Percentiles rank a stretch among this genome's conserved stretches.
Conservation (phyloP, 2,113 vertebrate species). For the Callionymus lyra region DNA sequence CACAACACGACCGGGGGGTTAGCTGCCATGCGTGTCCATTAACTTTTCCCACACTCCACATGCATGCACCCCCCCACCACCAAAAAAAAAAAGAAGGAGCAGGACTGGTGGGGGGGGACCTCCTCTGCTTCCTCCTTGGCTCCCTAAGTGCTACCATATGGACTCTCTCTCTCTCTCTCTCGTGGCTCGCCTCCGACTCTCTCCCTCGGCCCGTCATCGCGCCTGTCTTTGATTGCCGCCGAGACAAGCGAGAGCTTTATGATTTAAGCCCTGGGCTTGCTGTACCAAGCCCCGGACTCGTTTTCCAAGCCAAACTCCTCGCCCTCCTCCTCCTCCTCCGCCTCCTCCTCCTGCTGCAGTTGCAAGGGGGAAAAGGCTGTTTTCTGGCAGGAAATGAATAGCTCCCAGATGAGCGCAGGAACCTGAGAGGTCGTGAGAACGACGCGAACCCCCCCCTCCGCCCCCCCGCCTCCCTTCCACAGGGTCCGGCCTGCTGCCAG, state of each 20-base stretch:
- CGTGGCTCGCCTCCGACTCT: constrained; percentile 32
- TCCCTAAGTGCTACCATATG: constrained; percentile 93
- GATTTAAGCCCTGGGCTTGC: constrained; percentile 80
- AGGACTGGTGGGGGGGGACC: constrained; percentile 36
- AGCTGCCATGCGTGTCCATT: constrained; percentile 86
- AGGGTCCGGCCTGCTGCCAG: constrained; percentile 85
- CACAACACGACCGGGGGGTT: constrained; percentile 71
- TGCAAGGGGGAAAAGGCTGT: constrained; percentile 84
- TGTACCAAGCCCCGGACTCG: constrained; percentile 79
- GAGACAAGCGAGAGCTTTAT: constrained; percentile 78
- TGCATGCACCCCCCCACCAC: constrained; percentile 55
- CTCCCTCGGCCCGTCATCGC: constrained; percentile 50
- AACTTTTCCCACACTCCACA: constrained; percentile 88
- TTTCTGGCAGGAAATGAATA: constrained; percentile 99
- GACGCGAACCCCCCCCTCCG: constrained; percentile 87
- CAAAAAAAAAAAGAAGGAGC: constrained; percentile 27
- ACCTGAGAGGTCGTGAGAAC: constrained; percentile 98
- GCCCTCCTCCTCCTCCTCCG: constrained; percentile 33
- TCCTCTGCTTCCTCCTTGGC: constrained; percentile 80
- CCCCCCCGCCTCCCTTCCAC: constrained; percentile 56
- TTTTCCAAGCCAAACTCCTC: constrained; percentile 76
- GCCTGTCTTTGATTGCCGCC: constrained; percentile 75
- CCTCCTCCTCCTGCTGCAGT: constrained; percentile 57
- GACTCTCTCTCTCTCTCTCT: constrained; percentile 47
- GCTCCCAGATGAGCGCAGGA: constrained; percentile 97